Base-by-base conservation (phyloP, 1,140 invertebrate genomes). In the Drosophila littoralis region DNA sequence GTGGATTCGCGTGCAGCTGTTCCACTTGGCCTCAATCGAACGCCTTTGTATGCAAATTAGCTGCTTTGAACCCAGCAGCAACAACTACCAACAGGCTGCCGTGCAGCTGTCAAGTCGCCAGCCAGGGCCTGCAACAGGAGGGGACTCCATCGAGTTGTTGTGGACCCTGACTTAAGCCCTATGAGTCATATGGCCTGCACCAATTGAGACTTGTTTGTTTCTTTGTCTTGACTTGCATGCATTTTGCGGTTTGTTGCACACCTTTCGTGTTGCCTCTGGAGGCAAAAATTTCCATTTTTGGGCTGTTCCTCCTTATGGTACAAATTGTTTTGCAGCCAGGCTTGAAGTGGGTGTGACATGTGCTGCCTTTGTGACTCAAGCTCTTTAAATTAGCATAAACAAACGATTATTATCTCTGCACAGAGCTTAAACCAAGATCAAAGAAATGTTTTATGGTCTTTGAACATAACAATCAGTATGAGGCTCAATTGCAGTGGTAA, bases 41-140 rank as follows among this genome's bases (percentile, higher is more conserved):
- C 60, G 74, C 77, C 84, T 81, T 89, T 85, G 84, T 89, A 89
- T 89, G 84, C 85, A 89, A 89, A 89, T 89, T 48, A 89, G 83
- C 60, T 59, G 43, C 32, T 32, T 17, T 33, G 58, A 60, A 63
- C 52, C 9, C 38, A 61, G 35, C 2, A 57, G 38, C 35, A 60
- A 17, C 58, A 46, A 45, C 7, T 52, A 13, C 9, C 35, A 67
- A 59, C 60, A 40, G 38, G 48, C 43, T 66, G 61, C 32, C 76
- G 52, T 75, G 68, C 42, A 42, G 50, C 57, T 74, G 63, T 70
- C 81, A 35, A 58, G 42, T 42, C 33, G 68, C 28, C 15, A 28
- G 52, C 13, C 40, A 22, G 7, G 42, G 17, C 54, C 77, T 70
- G 68, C 58, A 59, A 33, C 61, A 33, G 4, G 32, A 35, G 46